A percentile compares a stretch with the other conserved stretches of the same genome.
Conservation (phyloP, 2,888 invertebrate genomes). For the Sinhomidia bicolor region DNA sequence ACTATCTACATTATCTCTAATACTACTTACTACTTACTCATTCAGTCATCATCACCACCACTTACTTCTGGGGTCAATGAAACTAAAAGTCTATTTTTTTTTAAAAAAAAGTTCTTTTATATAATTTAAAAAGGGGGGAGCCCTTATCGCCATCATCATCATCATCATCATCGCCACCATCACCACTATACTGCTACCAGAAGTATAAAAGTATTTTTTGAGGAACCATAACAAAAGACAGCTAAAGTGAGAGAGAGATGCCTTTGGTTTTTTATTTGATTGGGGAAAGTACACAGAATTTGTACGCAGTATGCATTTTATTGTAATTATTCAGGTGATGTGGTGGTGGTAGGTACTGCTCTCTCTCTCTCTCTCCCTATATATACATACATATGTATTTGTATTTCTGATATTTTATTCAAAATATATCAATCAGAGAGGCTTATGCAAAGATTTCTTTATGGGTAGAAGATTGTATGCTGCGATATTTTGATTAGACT, state of each 20-base stretch:
- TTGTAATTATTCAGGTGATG: neutral
- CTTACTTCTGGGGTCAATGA: conserved; percentile 79
- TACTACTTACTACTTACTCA: no score
- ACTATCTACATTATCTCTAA: conserved; percentile 2
- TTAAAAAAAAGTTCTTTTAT: conserved; percentile 65
- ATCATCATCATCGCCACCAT: neutral
- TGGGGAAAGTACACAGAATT: conserved; percentile 25
- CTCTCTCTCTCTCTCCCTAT: no score
- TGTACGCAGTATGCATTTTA: neutral
- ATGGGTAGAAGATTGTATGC: no score
- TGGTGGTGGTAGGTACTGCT: neutral
- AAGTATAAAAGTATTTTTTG: no score
- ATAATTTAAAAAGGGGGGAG: conserved; percentile 70
- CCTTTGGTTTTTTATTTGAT: conserved; percentile 26
- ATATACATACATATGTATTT: no score
- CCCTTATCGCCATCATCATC: conserved; percentile 55
- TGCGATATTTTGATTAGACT: no score
- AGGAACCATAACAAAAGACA: conserved; percentile 1
- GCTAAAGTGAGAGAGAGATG: conserved; percentile 11
- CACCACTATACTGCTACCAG: neutral
- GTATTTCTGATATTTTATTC: no score
- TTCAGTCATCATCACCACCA: conserved; percentile 47
- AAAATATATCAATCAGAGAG: neutral
- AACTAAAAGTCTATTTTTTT: conserved; percentile 78
- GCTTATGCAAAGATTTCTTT: conserved; percentile 10